These are phyloP conservation scores for Chaetura pelagica DNA, from an alignment of 2,113 vertebrate species.

Conservation along the genomic window DNA sequence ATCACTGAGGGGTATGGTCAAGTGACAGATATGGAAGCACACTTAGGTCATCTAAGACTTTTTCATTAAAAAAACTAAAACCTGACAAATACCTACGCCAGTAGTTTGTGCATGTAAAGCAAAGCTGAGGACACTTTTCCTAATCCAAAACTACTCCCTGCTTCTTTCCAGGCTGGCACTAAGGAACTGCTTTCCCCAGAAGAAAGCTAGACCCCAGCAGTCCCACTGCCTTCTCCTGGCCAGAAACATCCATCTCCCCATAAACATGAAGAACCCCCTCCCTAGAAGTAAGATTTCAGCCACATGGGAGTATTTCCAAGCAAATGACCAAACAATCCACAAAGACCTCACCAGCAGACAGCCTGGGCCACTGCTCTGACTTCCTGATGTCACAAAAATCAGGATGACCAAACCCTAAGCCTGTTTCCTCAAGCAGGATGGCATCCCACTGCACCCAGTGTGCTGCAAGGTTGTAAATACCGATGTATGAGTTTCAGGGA, in stretches of 20 bases:
- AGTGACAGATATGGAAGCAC: no score
- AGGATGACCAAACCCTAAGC: background rate
- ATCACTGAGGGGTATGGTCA: fast-evolving
- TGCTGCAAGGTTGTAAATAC: background rate
- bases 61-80: background rate
- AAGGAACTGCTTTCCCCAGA: background rate
- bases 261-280: background rate
- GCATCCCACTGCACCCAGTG: no score
- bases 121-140: background rate
- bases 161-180: background rate
- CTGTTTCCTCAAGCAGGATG: background rate
- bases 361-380: no score
- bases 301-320: background rate
- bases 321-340: background rate
- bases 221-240: background rate
- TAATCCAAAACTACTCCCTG: background rate
- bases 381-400: background rate
- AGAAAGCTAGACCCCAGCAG: background rate
- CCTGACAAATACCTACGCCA: background rate
- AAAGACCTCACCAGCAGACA: fast-evolving
- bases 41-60: background rate
- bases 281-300: background rate
- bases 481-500: background rate
- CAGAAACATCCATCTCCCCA: background rate
- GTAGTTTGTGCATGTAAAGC: background rate